Conservation (phyloP, 2,113 vertebrate species). For the Oreochromis niloticus region DNA sequence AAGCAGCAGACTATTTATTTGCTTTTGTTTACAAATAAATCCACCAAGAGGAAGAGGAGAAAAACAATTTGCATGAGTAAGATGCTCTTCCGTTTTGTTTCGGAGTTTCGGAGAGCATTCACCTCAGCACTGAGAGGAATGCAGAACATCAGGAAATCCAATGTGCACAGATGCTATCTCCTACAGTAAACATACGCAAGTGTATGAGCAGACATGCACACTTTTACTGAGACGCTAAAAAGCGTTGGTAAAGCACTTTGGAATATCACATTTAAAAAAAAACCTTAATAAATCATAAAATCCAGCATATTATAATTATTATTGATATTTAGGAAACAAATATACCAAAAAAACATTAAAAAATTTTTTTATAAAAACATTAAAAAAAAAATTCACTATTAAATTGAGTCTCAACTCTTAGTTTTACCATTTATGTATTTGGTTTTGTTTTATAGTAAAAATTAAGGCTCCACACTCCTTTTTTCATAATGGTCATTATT, state of each 20-base stretch:
- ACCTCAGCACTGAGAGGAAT: conserved; percentile 15
- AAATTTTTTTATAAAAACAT: neutral
- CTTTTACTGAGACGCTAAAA: conserved; percentile 1
- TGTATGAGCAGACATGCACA: neutral
- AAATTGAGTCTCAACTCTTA: neutral
- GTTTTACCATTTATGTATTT: neutral
- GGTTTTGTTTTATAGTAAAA: neutral
- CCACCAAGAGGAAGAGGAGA: conserved; percentile 23
- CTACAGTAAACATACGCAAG: neutral
- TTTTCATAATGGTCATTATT: neutral
- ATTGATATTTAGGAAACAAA: neutral
- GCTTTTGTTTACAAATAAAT: conserved; percentile 76
- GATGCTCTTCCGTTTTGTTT: conserved; percentile 33
- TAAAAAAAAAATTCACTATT: neutral
- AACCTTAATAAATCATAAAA: accelerated
- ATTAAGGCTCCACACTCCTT: neutral
- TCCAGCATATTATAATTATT: neutral
- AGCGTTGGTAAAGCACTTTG: neutral
- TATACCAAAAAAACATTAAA: neutral
- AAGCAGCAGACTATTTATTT: conserved; percentile 74
- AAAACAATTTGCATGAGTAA: conserved; percentile 70
- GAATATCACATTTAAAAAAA: neutral
- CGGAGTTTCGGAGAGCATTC: conserved; percentile 25
- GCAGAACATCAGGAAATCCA: conserved; percentile 32
- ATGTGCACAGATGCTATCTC: conserved; percentile 22